Evolutionary conservation across 2,888 invertebrate genomes (phyloP).

Genomic region (Leptogaster cylindrica): DNA sequence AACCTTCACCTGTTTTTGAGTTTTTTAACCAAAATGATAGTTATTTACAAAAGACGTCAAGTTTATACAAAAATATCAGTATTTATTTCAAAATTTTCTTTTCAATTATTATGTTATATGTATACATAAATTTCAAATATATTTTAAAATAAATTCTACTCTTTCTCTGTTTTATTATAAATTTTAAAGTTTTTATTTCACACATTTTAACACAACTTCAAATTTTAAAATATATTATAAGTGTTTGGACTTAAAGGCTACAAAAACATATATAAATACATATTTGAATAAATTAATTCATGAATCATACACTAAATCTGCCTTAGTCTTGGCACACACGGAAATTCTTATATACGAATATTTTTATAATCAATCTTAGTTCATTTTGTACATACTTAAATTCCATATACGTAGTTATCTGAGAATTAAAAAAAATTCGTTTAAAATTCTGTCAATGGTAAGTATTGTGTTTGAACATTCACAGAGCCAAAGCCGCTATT

Average conservation of each 20-base stretch:
- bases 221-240: constrained; percentile 4
- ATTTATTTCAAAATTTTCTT: constrained; percentile 15
- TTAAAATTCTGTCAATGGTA: constrained; percentile 25
- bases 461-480: constrained; percentile 17
- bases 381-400: not conserved
- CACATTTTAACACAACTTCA: not conserved
- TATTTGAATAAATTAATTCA: not conserved
- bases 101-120: constrained; percentile 11
- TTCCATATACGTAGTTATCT: not conserved
- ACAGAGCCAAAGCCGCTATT: too few species aligned
- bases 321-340: constrained; percentile 9
- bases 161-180: too few species aligned
- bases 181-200: not conserved
- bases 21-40: too few species aligned
- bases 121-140: not conserved
- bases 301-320: constrained; percentile 12
- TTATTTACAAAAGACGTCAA: constrained; percentile 29
- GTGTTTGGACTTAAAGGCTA: too few species aligned
- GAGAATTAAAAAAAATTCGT: constrained; percentile 9
- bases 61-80: constrained; percentile 24
- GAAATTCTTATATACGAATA: constrained; percentile 10
- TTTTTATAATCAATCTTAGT: not conserved
- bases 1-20: too few species aligned
- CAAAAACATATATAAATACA: constrained; percentile 16
- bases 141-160: not conserved